phyloP scores from a whole-genome alignment of 2,888 invertebrate genomes.

The Gandaritis pyraliata region DNA sequence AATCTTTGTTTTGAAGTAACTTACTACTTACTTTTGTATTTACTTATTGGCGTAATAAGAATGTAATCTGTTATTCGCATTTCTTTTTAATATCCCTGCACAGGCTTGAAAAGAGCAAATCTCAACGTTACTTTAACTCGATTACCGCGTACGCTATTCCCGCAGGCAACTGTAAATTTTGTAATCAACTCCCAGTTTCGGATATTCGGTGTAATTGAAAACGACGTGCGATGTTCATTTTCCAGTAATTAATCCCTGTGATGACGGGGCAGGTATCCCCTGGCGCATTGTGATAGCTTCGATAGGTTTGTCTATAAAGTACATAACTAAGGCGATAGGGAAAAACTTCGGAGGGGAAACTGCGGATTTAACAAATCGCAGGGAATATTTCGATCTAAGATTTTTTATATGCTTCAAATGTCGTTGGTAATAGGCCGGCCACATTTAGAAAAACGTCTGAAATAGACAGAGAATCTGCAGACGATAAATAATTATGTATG shows the following conservation, averaged over 20 bases:
- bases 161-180: conserved; percentile 32
- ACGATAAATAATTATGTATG: too few relatives aligned
- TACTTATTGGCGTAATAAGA: too few relatives aligned
- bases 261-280: conserved; percentile 59
- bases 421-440: too few relatives aligned
- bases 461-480: too few relatives aligned
- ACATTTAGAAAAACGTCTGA: too few relatives aligned
- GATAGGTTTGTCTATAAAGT: conserved; percentile 12
- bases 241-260: conserved; percentile 82
- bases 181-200: conserved; percentile 46
- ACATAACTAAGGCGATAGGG: not conserved
- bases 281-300: conserved; percentile 31
- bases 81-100: not conserved
- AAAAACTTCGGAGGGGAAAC: too few relatives aligned
- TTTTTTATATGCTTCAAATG: too few relatives aligned
- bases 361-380: too few relatives aligned
- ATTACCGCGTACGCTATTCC: conserved; percentile 33
- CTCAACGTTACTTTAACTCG: conserved; percentile 25
- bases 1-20: too few relatives aligned
- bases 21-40: too few relatives aligned
- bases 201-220: conserved; percentile 77
- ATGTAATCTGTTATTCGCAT: not conserved
- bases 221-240: conserved; percentile 80
- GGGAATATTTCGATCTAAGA: too few relatives aligned
- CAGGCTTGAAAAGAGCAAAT: conserved; percentile 15